Evolutionary conservation across 2,888 invertebrate genomes (phyloP).

Genomic region (Parascotia fuliginaria): DNA sequence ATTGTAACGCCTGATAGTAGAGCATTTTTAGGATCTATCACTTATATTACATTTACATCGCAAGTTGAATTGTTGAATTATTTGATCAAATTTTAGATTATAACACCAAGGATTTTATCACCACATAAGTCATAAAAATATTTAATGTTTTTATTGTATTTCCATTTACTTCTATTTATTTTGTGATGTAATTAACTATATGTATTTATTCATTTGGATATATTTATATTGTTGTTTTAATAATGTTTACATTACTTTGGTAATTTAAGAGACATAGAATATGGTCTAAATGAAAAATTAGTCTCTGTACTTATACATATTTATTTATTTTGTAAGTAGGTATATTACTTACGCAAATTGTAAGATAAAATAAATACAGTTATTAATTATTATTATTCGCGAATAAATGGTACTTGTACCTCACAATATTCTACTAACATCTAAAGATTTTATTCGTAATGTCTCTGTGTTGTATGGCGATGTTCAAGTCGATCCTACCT

Average conservation of each 20-base stretch:
- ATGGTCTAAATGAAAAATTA: no score
- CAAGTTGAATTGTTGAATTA: neutral
- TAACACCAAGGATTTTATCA: neutral
- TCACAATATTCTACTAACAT: no score
- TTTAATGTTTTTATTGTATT: neutral
- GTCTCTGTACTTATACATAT: no score
- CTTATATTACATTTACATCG: neutral
- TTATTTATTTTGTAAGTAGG: no score
- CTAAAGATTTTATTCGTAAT: no score
- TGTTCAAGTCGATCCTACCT: no score
- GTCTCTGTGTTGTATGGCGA: no score
- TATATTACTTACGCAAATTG: no score
- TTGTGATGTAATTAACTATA: neutral
- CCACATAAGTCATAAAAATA: neutral
- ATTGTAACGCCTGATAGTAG: constrained; percentile 20
- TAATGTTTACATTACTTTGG: neutral
- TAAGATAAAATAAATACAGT: no score
- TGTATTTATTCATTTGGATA: neutral
- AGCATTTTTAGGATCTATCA: constrained; percentile 1
- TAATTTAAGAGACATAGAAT: no score
- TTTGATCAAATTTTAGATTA: neutral
- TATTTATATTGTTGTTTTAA: neutral
- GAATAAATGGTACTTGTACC: no score
- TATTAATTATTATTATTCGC: no score
- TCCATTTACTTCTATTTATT: neutral